Base-by-base conservation (phyloP, 1,140 invertebrate species). In the Grapholita molesta region DNA sequence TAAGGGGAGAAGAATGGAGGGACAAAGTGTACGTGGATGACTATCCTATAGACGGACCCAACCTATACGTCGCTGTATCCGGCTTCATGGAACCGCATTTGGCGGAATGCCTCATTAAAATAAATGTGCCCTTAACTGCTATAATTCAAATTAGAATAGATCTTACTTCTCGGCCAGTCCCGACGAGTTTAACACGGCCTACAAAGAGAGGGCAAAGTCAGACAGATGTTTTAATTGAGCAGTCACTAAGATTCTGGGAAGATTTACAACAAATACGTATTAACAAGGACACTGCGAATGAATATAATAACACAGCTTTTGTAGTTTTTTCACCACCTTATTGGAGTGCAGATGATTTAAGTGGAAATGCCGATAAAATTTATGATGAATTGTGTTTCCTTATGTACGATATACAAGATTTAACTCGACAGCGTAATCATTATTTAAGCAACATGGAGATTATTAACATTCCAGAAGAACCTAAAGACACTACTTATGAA, bases 1-100 rank as follows among this genome's bases (percentile, higher is more conserved):
- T 88, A 30, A 81, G 92, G n/a, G 92, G 90, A 8, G 93, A 94
- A 75, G 93, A 94, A 72, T 93, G 93, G 93, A 87, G 91, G 67
- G 91, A 93, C 72, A 89, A 87, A 72, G 77, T 89, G 11, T 93
- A 91, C 66, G 77, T 93, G 0, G 92, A 93, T 68, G 93, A 94
- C 66, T 92, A 85, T 70, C 93, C 94, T 0, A 68, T 75, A 15
- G 84, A 92, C 53, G 93, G 93, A 18, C 92, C 93, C 0, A 90
- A 93, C 73, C 70, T 94, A 1, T 94, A 93, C 69, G 76, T 94
- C 18, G 89, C 93, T 21, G 70, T 94, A 2, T 92, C 91, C 0
- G 93, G 93, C 0, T 94, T 94, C 80, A 74, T 88, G 55, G 89
- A 94, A 71, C 86, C 91, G 0, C 71, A 83, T 32, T 72, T 94